A percentile compares a stretch with the other conserved stretches of the same genome.
These are phyloP conservation scores for Echiichthys vipera DNA, from an alignment of 2,797 vertebrate genomes.

Conservation along the genomic window DNA sequence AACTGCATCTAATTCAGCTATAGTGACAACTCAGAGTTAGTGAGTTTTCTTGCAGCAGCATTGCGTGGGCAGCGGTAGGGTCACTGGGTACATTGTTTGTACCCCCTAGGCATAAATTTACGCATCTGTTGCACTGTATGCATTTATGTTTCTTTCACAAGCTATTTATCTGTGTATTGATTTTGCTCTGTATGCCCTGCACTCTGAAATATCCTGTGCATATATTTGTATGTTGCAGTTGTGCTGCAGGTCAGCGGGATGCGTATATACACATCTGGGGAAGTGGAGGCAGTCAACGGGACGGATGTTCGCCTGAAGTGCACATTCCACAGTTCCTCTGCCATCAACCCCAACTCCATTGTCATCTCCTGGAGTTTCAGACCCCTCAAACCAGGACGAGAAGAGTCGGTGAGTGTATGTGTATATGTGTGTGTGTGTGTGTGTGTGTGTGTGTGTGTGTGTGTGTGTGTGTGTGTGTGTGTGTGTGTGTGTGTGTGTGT, in stretches of 20 bases:
- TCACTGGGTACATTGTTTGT: slow-evolving; percentile 49
- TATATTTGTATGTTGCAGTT: slow-evolving; percentile 71
- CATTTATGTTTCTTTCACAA: neutral
- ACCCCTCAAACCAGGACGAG: slow-evolving; percentile 81
- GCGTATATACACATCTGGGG: slow-evolving; percentile 85
- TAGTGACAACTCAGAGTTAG: slow-evolving; percentile 23
- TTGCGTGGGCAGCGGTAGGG: slow-evolving; percentile 56
- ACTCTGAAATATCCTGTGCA: neutral
- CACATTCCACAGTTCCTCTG: slow-evolving; percentile 87
- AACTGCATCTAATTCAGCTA: slow-evolving; percentile 1
- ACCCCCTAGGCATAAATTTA: slow-evolving; percentile 24
- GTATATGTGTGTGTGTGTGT: slow-evolving; percentile 8
- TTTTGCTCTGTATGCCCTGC: neutral
- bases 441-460: slow-evolving; percentile 15
- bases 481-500: slow-evolving; percentile 2
- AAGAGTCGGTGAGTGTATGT: slow-evolving; percentile 86
- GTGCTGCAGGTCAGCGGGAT: slow-evolving; percentile 84
- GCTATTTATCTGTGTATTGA: slow-evolving; percentile 21
- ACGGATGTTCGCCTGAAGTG: slow-evolving; percentile 91
- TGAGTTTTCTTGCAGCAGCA: slow-evolving; percentile 44
- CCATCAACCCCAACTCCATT: slow-evolving; percentile 73
- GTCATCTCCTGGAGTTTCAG: slow-evolving; percentile 91
- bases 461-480: slow-evolving; percentile 7
- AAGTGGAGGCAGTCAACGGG: slow-evolving; percentile 91
- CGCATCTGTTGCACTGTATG: slow-evolving; percentile 22